A percentile compares a stretch with the other conserved stretches of the same genome.
These are phyloP conservation scores for Archips crataeganus DNA, from an alignment of 2,888 invertebrate species.

Conservation along the genomic window DNA sequence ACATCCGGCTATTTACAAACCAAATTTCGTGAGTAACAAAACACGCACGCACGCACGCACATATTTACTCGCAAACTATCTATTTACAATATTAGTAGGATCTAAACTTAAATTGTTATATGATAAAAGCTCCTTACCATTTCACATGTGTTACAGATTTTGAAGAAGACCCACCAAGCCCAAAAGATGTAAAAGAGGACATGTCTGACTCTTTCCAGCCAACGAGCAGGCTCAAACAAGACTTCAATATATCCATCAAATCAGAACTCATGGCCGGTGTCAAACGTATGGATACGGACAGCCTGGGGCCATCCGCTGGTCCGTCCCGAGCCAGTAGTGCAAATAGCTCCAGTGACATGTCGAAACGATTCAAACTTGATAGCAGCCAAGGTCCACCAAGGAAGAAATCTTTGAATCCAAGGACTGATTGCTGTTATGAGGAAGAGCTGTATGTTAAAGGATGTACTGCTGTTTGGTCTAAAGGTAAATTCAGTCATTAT, in stretches of 20 bases:
- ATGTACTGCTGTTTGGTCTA: slow-evolving; percentile 93
- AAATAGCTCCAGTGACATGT: slow-evolving; percentile 79
- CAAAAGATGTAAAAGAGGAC: slow-evolving; percentile 69
- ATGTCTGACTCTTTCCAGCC: slow-evolving; percentile 74
- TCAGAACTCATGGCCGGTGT: slow-evolving; percentile 67
- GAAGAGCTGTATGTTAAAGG: slow-evolving; percentile 96
- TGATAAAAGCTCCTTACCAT: too few relatives aligned
- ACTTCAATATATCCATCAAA: slow-evolving; percentile 80
- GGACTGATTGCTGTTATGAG: slow-evolving; percentile 86
- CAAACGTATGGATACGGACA: slow-evolving; percentile 66
- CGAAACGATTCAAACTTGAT: slow-evolving; percentile 74
- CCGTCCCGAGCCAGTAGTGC: slow-evolving; percentile 72
- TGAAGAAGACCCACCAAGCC: slow-evolving; percentile 59
- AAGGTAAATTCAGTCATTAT: slow-evolving; percentile 71
- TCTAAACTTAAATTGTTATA: too few relatives aligned
- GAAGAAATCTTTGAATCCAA: slow-evolving; percentile 66
- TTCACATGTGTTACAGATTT: slow-evolving; percentile 57
- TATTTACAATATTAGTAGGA: too few relatives aligned
- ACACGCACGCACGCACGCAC: too few relatives aligned
- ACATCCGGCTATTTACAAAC: too few relatives aligned
- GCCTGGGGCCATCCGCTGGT: slow-evolving; percentile 56
- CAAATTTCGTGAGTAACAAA: too few relatives aligned
- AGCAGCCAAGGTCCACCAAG: slow-evolving; percentile 53
- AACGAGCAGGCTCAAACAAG: slow-evolving; percentile 72
- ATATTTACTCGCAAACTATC: too few relatives aligned